Base-by-base conservation (phyloP, 2,888 invertebrate genomes). In the Abrostola tripartita region DNA sequence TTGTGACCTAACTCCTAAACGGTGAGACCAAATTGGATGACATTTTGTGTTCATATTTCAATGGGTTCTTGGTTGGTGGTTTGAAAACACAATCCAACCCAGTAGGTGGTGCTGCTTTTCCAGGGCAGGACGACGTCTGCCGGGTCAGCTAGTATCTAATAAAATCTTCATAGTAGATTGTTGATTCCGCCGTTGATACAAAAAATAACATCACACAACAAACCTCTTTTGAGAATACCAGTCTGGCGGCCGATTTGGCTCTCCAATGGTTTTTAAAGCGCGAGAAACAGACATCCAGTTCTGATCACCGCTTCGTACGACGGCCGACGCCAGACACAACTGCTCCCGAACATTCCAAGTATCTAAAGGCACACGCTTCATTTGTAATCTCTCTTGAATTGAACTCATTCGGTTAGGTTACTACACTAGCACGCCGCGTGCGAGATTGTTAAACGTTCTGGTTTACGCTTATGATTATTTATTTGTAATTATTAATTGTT, bases 201-300 rank as follows among this genome's bases (percentile, higher is more conserved):
- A 49, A 40, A 57, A 61, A 37, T 12, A 24, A 8, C 10, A 49
- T 14, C 37, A 14, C 11, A 53, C 60, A 57, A 73, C 67, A 0
- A 78, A 93, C 93, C 93, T 93, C 70, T 94, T 94, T 85, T 98
- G 98, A 0, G 98, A 98, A 86, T 98, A 98, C 98, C 98, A 98
- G 85, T 97, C 98, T 0, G 95, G 91, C 0, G 97, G 97, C 64
- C 98, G 94, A 78, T 96, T 96, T 51, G 97, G 94, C 78, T 98
- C 98, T 11, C 96, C 96, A 76, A 97, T 96, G 11, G 97, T 96
- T 92, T 97, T 97, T 9, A 98, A 89, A 0, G 97, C 96, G 44
- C 98, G 94, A 53, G 98, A 98, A 0, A 98, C 98, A 0, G 98
- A 97, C 95, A 98, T 96, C 98, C 98, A 98, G 90, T 99, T 98